These are phyloP conservation scores for Unio pictorum DNA, from an alignment of 2,888 invertebrate genomes.

Conservation along the genomic window DNA sequence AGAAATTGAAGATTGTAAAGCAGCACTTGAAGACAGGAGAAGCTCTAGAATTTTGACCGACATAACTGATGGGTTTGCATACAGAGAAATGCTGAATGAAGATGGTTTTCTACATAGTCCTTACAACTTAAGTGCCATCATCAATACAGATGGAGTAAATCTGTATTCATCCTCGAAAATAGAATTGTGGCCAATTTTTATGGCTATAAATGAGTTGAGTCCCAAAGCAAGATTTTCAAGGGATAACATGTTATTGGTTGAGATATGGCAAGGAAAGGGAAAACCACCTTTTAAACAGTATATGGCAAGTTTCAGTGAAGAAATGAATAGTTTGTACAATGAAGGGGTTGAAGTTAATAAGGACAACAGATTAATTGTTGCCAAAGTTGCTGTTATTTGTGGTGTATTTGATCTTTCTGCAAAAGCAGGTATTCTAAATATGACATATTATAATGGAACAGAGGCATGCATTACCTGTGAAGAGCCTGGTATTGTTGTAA, in stretches of 20 bases:
- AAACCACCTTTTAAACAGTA: conserved; percentile 17
- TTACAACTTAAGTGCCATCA: conserved; percentile 15
- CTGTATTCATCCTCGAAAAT: too few relatives aligned
- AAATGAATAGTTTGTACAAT: too few relatives aligned
- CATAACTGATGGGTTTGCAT: conserved; percentile 18
- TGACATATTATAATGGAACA: conserved; percentile 26
- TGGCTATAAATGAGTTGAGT: too few relatives aligned
- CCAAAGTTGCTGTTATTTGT: conserved; percentile 18
- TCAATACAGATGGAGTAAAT: conserved; percentile 35
- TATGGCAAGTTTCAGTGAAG: conserved; percentile 7
- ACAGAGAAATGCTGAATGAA: conserved; percentile 9
- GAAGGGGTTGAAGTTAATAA: too few relatives aligned
- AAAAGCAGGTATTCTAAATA: conserved; percentile 28
- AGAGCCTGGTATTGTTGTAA: conserved; percentile 20
- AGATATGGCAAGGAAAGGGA: conserved; percentile 28
- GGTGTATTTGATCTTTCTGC: conserved; percentile 28
- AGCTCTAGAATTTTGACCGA: conserved; percentile 12
- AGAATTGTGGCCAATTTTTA: too few relatives aligned
- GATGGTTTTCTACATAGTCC: conserved; percentile 10
- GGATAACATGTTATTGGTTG: conserved; percentile 15
- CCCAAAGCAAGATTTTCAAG: too few relatives aligned
- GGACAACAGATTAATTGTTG: conserved; percentile 10
- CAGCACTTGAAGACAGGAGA: conserved; percentile 2
- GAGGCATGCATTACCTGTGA: conserved; percentile 30
- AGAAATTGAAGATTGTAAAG: conserved; percentile 5